Percentiles rank a stretch among this genome's conserved stretches.
Evolutionary conservation across 2,797 vertebrate genomes (phyloP).

Genomic region (Eulemur rubriventer): DNA sequence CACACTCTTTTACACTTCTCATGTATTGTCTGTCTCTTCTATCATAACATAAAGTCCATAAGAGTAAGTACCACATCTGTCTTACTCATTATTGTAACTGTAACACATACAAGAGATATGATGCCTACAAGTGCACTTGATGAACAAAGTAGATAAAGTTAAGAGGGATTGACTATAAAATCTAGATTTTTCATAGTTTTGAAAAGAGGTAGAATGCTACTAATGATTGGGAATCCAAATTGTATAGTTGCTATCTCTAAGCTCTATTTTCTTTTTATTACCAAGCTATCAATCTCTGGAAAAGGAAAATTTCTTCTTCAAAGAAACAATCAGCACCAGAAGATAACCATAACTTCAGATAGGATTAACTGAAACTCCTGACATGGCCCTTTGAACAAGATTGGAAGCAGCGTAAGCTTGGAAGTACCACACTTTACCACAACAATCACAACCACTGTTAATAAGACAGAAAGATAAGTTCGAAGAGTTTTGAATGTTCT

Average conservation of each 20-base stretch:
- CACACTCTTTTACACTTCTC: background rate
- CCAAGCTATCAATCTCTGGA: background rate
- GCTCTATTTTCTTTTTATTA: background rate
- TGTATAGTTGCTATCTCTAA: background rate
- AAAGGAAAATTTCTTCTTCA: background rate
- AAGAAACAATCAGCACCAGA: background rate
- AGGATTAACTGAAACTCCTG: background rate
- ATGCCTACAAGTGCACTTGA: background rate
- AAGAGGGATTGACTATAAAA: background rate
- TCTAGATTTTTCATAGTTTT: background rate
- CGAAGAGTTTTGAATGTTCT: background rate
- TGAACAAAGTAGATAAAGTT: background rate
- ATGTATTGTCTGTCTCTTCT: background rate
- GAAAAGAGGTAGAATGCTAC: background rate
- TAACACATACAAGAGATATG: background rate
- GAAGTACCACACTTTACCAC: background rate
- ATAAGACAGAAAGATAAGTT: background rate
- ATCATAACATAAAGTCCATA: background rate
- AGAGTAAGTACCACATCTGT: background rate
- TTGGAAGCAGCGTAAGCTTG: background rate
- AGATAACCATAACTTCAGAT: background rate
- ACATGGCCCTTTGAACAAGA: background rate
- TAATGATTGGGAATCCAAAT: background rate
- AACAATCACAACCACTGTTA: background rate
- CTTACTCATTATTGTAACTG: background rate